Base-by-base conservation (phyloP, 2,888 invertebrate genomes). In the Julus scanicus region DNA sequence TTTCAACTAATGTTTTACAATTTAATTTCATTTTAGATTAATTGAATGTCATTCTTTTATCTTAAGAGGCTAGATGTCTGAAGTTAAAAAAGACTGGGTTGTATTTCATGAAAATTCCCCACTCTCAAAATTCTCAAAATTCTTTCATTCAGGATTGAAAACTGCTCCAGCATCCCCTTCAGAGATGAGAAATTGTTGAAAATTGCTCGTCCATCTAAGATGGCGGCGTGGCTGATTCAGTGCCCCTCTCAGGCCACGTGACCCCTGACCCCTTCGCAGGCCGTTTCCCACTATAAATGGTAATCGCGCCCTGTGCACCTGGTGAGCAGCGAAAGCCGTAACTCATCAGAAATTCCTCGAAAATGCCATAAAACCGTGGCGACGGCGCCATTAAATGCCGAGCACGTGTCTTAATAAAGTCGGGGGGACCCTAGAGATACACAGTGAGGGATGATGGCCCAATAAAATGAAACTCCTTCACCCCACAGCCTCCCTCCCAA, bases 361-460 rank as follows among this genome's bases (percentile, higher is more conserved):
- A 71, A 71, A 71, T 29, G 29, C 71, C 71, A 71, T 71, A 71
- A 71, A 71, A 71, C 71, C 9, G 71, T 71, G 71, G 71, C 71
- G 71, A 71, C 20, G 71, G 71, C 71, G 71, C 71, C 71, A 71
- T 71, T 71, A 71, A 71, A 71, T 29, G 71, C 29, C 29, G 71
- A 71, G 71, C 71, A 71, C 71, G 71, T 71, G 71, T 71, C 71
- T 71, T n/a, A 71, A 71, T 71, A 71, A 71, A 71, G 71, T 29
- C 71, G 29, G 29, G 29, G 71, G 71, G n/a, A 63, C 63, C 4
- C 29, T n/a, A 20, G 71, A 29, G 29, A n/a, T 9, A 29, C 71
- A 6, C 20, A 20, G 71, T 20, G 20, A 71, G 29, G n/a, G 29
- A 71, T 71, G 71, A 71, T 71, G 71, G 71, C 9, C 71, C 71